Base-by-base conservation (phyloP, 2,797 vertebrate genomes). In the Uromys caudimaculatus region DNA sequence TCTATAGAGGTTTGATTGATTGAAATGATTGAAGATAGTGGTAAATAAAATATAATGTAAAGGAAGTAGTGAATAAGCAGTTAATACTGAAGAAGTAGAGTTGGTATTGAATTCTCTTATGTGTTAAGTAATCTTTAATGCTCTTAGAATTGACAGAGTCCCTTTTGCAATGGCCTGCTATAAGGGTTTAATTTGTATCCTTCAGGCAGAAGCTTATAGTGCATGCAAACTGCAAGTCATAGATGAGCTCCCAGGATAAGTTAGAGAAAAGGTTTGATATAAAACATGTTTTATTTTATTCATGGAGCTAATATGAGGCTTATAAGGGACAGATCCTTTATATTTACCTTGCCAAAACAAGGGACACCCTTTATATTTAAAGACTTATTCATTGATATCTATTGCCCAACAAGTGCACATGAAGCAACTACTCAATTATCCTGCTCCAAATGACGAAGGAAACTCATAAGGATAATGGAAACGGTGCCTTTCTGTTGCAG, bases 71-170 rank as follows among this genome's bases (percentile, higher is more conserved):
- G n/a, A 47, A n/a, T 27, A 60, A 7, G 6, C 4, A 88, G 1
- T 5, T 69, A 16, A 11, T 38, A 5, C 4, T 76, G 44, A 58
- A 64, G 3, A 41, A 16, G 32, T 87, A n/a, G 0, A 82, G 2
- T 38, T 23, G 1, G 21, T 12, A 71, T 75, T 92, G 78, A 35
- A 82, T 85, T 44, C 3, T 23, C 54, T 69, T 90, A 73, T 90
- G 44, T 56, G n/a, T 58, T 14, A 58, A 38, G 3, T 84, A 47
- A 6, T 93, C 8, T 47, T 91, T 73, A 44, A 38, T 52, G 2
- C 77, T 93, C 89, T 41, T 84, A 52, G 41, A 93, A 95, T 29
- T 82, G 64, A 87, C n/a, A 75, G 38, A 29, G 73, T 95, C 14
- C 10, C 27, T 62, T 56, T 84, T 21, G 69, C 9, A 84, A 47